Evolutionary conservation across 2,888 invertebrate species (phyloP).

Genomic region (Choreutis nemorana): DNA sequence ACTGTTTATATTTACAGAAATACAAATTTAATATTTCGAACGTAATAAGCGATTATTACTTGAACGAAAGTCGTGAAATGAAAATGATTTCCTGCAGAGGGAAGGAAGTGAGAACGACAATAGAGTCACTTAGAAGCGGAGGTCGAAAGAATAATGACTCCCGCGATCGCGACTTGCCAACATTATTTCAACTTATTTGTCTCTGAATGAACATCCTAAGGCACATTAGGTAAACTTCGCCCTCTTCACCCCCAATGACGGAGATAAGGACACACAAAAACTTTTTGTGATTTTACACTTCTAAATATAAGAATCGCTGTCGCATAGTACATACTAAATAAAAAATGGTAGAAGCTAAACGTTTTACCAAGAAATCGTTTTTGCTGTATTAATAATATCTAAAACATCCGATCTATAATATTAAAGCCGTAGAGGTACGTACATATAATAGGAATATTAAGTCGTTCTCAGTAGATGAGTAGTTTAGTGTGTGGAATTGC

Average conservation of each 20-base stretch:
- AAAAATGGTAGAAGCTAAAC: too few relatives aligned
- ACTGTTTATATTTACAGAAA: too few relatives aligned
- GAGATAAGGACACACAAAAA: not conserved
- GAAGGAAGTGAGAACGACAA: conserved; percentile 51
- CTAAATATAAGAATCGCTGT: not conserved
- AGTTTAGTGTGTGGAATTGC: not conserved
- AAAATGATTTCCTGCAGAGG: conserved; percentile 40
- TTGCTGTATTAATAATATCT: not conserved
- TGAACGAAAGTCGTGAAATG: conserved; percentile 36
- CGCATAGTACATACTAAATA: not conserved
- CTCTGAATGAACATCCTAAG: conserved; percentile 28
- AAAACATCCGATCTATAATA: not conserved
- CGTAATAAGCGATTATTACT: too few relatives aligned
- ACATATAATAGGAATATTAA: not conserved
- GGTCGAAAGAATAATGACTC: conserved; percentile 47
- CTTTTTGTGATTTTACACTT: not conserved
- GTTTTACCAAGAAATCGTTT: too few relatives aligned
- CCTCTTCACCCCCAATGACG: conserved; percentile 8
- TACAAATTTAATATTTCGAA: too few relatives aligned
- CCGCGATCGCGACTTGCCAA: conserved; percentile 21
- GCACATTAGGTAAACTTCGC: conserved; percentile 26
- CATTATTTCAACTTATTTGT: conserved; percentile 48
- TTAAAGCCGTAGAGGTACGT: not conserved
- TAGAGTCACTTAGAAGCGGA: conserved; percentile 42
- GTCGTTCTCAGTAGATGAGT: not conserved